Evolutionary conservation across 2,888 invertebrate species (phyloP), one percentile per base, ranked within the genome.

Genomic region (Harpalus rubripes): DNA sequence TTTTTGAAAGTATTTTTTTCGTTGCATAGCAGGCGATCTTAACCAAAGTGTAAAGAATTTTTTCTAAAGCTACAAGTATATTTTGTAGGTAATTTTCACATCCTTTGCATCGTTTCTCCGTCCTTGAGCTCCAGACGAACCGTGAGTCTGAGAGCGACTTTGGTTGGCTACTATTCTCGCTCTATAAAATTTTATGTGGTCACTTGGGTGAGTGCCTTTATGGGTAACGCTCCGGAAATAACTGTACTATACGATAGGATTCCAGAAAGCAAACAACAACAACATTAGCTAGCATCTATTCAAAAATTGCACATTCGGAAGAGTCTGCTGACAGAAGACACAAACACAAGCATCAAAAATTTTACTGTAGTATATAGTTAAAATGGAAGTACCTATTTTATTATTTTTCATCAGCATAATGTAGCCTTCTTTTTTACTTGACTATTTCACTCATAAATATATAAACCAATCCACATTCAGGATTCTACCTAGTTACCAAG

Each of bases 151-250:
- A n/a, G 59, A 61, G 58, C 58, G 79, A 59, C 61, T 80, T 58
- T 58, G 81, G 63, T 65, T 81, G 58, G 82, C 82, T 68, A 72
- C 61, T 82, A 82, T 82, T 82, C 58, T 82, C 82, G 82, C 56
- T 82, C 74, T 74, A 74, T 74, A 74, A 74, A 74, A 74, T 74
- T 74, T 82, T 68, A 82, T 82, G 82, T 82, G 82, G 82, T 82
- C 82, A 82, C 82, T 82, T 82, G 52, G 82, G 72, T 72, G 82
- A 82, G 82, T 82, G 82, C 82, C 82, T 82, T 82, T 82, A 82
- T 82, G 68, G 82, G 72, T 58, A 82, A 65, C 32, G 72, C 32
- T 56, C 52, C 82, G 72, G 82, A 82, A 72, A 82, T 82, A 82
- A 82, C 72, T 68, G 72, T 58, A 68, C 32, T 61, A 81, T 81